Evolutionary conservation across 1,140 invertebrate genomes (phyloP), one percentile per base, ranked within the genome.

Genomic region (Eufriesea mexicana): DNA sequence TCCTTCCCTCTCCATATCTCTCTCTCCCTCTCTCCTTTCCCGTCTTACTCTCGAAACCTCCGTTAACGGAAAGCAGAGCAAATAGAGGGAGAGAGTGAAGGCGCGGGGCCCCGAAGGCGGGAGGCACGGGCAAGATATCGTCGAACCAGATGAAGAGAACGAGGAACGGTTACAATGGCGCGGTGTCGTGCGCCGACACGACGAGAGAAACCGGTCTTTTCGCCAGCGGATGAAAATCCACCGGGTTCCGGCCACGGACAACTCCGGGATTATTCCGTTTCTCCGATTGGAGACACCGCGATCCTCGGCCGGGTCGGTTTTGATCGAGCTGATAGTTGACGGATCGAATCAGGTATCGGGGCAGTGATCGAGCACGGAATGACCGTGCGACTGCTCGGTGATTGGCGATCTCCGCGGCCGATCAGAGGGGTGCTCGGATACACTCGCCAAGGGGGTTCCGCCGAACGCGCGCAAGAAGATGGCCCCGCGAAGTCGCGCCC

Each of bases 31-130:
- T 51, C 42, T 28, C 45, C 45, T 18, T 14, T 18, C 25, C 10
- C 28, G 2, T 42, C 62, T 6, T 6, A 9, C 78, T 67, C 59
- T 74, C 70, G 74, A 67, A 75, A 72, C 57, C 61, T 72, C 59
- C 45, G 42, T 73, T 72, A 67, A 71, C 66, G 70, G 51, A 84
- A 80, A 80, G 77, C 57, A 54, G 83, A 84, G 83, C 77, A 80
- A 84, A 84, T 25, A 57, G 51, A 57, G 59, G 61, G 54, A 57
- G 54, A 23, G 8, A 20, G 28, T 6, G 12, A 16, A 35, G 28
- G 28, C 23, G 62, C 9, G 1, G 9, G 12, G 12, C 12, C n/a
- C 28, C 20, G 23, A 18, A 23, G 28, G 5, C 25, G 20, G 23
- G 25, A 25, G 35, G 42, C n/a, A 57, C 49, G 28, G 71, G 61